These are phyloP conservation scores for Euwallacea similis DNA, from an alignment of 1,140 invertebrate genomes.

Conservation along the genomic window DNA sequence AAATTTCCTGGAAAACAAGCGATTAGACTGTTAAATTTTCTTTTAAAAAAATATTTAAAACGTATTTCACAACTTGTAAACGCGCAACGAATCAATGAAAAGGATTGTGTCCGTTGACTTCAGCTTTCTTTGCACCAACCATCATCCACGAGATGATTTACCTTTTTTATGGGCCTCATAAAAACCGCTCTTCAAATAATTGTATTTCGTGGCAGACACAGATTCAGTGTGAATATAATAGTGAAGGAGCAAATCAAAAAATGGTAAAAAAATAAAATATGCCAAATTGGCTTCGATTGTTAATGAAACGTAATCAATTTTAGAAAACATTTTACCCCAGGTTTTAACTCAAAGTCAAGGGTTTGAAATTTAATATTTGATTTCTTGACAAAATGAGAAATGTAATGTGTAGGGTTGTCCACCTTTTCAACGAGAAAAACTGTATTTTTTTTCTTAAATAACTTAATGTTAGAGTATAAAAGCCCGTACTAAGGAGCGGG, in stretches of 20 bases:
- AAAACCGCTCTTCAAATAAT: slow-evolving; percentile 39
- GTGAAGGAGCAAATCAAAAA: too few relatives aligned
- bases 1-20: slow-evolving; percentile 5
- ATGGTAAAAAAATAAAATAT: too few relatives aligned
- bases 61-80: slow-evolving; percentile 28
- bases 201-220: slow-evolving; percentile 26
- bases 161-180: slow-evolving; percentile 20
- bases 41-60: slow-evolving; percentile 33
- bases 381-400: too few relatives aligned
- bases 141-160: slow-evolving; percentile 21
- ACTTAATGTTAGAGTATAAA: too few relatives aligned
- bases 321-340: too few relatives aligned
- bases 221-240: background rate
- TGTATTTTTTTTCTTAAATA: too few relatives aligned
- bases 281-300: too few relatives aligned
- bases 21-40: slow-evolving; percentile 18
- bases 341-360: too few relatives aligned
- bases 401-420: too few relatives aligned
- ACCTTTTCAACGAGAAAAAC: too few relatives aligned
- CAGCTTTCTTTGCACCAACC: slow-evolving; percentile 7
- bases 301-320: too few relatives aligned
- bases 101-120: slow-evolving; percentile 23
- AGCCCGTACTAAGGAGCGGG: slow-evolving; percentile 4
- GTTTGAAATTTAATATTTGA: too few relatives aligned
- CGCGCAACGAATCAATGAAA: slow-evolving; percentile 29